phyloP scores from a whole-genome alignment of 2,888 invertebrate genomes.

The Agriopis aurantiaria region DNA sequence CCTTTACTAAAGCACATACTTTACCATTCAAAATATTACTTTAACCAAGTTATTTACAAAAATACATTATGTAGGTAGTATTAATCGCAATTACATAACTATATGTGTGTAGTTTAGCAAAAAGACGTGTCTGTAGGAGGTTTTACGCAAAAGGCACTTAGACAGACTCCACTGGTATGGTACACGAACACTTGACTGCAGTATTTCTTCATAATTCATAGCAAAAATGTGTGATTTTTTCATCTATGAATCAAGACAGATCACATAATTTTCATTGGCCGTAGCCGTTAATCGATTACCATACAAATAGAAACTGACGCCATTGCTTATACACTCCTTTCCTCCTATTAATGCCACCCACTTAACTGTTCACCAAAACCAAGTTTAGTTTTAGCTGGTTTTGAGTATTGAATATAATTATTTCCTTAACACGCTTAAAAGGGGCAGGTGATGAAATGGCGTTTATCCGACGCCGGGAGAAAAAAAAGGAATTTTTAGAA shows the following conservation, averaged over 20 bases:
- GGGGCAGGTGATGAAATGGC: background rate
- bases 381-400: background rate
- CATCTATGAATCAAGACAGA: background rate
- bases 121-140: background rate
- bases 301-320: background rate
- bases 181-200: background rate
- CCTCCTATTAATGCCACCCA: background rate
- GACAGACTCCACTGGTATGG: background rate
- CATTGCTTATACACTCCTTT: background rate
- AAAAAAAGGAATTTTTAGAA: too few relatives aligned
- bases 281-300: background rate
- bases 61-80: background rate
- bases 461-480: too few relatives aligned
- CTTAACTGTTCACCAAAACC: background rate
- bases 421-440: background rate
- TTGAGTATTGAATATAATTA: background rate
- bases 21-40: background rate
- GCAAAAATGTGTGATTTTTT: background rate
- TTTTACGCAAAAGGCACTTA: background rate
- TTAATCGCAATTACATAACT: background rate
- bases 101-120: background rate
- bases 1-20: background rate
- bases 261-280: background rate
- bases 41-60: background rate
- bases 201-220: background rate